These are phyloP conservation scores for Agrenia bidenticulata DNA, from an alignment of 2,888 invertebrate species.

Conservation along the genomic window DNA sequence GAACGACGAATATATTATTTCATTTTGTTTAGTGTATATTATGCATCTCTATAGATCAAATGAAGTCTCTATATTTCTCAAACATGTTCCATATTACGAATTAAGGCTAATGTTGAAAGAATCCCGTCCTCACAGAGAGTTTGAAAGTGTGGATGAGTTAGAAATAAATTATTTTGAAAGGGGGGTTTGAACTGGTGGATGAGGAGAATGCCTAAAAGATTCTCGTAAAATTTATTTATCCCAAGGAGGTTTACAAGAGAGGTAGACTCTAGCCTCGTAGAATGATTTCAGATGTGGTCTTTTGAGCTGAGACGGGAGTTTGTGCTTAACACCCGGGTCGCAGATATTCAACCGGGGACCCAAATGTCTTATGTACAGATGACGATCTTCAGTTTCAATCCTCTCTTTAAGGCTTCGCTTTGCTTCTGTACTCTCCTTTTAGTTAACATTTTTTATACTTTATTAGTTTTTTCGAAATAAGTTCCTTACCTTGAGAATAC, in stretches of 20 bases:
- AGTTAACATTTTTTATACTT: slow-evolving; percentile 3
- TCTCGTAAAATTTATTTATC: no score
- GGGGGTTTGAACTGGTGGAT: no score
- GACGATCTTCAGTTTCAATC: slow-evolving; percentile 21
- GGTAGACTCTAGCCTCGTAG: slow-evolving; percentile 5
- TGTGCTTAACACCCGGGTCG: slow-evolving; percentile 12
- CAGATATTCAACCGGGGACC: slow-evolving; percentile 1
- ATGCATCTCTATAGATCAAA: no score
- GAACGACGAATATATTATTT: no score
- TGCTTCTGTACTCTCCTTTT: slow-evolving; percentile 14
- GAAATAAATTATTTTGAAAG: no score
- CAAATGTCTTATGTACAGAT: neutral
- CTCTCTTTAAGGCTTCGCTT: slow-evolving; percentile 16
- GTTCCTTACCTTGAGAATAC: neutral
- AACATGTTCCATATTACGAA: no score
- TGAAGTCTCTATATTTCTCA: no score
- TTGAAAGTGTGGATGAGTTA: no score
- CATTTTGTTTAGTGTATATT: no score
- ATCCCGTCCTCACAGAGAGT: no score
- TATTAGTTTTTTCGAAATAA: slow-evolving; percentile 1
- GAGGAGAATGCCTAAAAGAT: no score
- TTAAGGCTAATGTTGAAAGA: no score
- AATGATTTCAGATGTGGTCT: slow-evolving; percentile 14
- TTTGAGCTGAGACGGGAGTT: neutral
- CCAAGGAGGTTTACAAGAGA: neutral